Percentiles rank a stretch among this genome's conserved stretches.
Evolutionary conservation across 2,113 vertebrate genomes (phyloP).

Genomic region (Accipiter virgatus): DNA sequence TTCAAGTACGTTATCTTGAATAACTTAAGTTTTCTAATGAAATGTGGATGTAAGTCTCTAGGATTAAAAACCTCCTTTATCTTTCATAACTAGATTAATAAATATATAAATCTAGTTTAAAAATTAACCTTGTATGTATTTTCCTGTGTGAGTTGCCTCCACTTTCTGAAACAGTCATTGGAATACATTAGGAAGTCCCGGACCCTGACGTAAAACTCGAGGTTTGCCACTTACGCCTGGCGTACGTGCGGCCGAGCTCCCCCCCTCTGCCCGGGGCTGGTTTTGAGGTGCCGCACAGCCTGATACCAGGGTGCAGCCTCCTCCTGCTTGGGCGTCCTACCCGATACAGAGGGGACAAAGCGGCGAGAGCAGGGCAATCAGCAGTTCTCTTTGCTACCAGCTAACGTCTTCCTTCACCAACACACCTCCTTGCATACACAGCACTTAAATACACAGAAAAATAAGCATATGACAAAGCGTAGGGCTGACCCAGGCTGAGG

Average conservation of each 20-base stretch:
- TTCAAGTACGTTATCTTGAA: background rate
- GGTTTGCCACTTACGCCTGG: background rate
- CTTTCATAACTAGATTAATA: background rate
- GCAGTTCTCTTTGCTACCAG: background rate
- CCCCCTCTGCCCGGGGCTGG: accelerated
- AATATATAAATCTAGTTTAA: background rate
- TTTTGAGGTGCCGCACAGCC: background rate
- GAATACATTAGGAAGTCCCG: background rate
- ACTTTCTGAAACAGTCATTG: background rate
- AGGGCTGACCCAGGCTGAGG: background rate
- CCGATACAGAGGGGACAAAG: background rate
- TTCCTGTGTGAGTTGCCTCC: background rate
- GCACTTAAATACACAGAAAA: background rate
- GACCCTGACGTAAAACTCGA: background rate
- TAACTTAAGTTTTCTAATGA: background rate
- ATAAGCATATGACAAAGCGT: background rate
- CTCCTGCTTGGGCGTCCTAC: background rate
- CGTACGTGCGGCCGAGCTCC: accelerated
- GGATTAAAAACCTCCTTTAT: background rate
- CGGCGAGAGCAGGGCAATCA: background rate
- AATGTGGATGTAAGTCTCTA: background rate
- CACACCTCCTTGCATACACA: background rate
- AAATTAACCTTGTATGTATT: background rate
- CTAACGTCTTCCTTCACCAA: background rate
- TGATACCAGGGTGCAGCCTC: background rate